These are phyloP conservation scores for Sphaeridia pumilis DNA, from an alignment of 2,888 invertebrate genomes.

Conservation along the genomic window DNA sequence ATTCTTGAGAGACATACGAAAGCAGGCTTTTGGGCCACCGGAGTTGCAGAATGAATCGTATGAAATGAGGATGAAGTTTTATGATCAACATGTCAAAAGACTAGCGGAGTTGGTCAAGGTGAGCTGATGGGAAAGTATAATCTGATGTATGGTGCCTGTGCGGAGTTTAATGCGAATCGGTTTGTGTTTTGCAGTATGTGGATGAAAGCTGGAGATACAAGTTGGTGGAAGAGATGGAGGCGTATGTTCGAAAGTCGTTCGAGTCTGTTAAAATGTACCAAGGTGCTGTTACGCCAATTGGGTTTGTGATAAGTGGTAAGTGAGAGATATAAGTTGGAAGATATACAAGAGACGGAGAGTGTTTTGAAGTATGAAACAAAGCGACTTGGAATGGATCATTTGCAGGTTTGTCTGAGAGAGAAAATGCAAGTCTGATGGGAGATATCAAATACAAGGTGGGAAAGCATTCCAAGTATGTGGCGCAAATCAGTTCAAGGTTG, in stretches of 20 bases:
- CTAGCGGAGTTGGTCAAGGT: too few species aligned
- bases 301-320: conserved; percentile 17
- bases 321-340: not conserved
- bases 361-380: not conserved
- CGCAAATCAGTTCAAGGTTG: conserved; percentile 11
- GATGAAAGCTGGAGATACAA: too few species aligned
- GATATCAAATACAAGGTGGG: conserved; percentile 2
- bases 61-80: too few species aligned
- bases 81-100: too few species aligned
- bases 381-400: not conserved
- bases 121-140: too few species aligned
- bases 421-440: conserved; percentile 21
- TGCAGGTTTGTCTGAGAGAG: conserved; percentile 18
- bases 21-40: too few species aligned
- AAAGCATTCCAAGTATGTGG: conserved; percentile 11
- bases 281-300: conserved; percentile 16
- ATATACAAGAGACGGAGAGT: not conserved
- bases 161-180: too few species aligned
- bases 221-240: not conserved
- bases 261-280: not conserved
- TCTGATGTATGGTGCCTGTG: too few species aligned
- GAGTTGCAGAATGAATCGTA: too few species aligned
- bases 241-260: conserved; percentile 5
- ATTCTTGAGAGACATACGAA: too few species aligned
- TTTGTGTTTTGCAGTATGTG: conserved; percentile 4